These are phyloP conservation scores for Peromyscus attwateri DNA, from an alignment of 2,797 vertebrate genomes.

Conservation along the genomic window DNA sequence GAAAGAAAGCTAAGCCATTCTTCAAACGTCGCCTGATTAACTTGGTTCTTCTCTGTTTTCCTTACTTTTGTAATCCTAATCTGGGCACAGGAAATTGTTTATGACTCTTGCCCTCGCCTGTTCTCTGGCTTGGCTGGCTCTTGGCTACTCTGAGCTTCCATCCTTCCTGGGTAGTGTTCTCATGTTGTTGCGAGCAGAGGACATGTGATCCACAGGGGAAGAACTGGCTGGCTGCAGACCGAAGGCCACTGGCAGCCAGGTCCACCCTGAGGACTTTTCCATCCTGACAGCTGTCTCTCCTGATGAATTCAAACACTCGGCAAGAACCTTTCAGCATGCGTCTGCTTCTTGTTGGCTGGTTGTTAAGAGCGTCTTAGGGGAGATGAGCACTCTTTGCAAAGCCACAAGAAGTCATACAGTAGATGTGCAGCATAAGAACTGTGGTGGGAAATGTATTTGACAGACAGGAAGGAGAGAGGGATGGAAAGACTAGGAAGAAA, in stretches of 20 bases:
- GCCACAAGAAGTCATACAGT: neutral
- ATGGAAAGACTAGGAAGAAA: neutral
- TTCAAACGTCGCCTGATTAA: accelerated
- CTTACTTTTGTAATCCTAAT: neutral
- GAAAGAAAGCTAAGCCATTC: neutral
- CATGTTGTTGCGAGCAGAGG: accelerated
- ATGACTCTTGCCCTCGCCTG: neutral
- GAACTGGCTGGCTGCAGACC: neutral
- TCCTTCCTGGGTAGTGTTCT: accelerated
- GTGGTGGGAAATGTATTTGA: neutral
- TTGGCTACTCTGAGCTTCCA: neutral
- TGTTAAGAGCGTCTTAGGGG: neutral
- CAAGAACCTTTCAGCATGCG: neutral
- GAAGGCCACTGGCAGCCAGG: neutral
- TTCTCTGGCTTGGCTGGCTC: neutral
- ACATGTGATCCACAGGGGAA: accelerated
- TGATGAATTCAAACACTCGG: neutral
- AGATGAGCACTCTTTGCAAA: neutral
- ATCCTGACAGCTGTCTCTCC: neutral
- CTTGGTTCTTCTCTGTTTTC: neutral
- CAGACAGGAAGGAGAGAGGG: neutral
- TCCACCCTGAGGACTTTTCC: accelerated
- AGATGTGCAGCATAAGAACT: neutral
- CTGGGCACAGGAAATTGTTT: neutral
- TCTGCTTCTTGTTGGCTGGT: neutral